Evolutionary conservation across 2,888 invertebrate species (phyloP), one percentile per base, ranked within the genome.

Genomic region (Agrilus cyanescens): DNA sequence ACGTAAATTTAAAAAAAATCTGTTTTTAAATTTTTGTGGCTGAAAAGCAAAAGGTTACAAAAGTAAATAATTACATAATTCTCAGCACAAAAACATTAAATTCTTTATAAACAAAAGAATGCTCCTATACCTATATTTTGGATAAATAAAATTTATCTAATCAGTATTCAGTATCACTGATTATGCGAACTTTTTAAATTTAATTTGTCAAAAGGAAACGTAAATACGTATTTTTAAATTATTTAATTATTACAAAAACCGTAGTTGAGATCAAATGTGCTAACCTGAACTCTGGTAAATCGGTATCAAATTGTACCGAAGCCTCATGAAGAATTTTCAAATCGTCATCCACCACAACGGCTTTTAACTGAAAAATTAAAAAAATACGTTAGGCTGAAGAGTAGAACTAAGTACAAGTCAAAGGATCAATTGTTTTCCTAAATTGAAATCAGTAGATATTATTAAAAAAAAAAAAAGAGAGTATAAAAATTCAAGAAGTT

Each of bases 251-350:
- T 20, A 3, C n/a, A n/a, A n/a, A n/a, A n/a, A n/a, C n/a, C n/a
- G n/a, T 31, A 8, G 12, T 38, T 29, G 12, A 6, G 4, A 12
- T 31, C 8, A 12, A 39, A 8, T 37, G 33, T 37, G 45, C 52
- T 51, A 66, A 87, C 88, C 83, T 78, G 66, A 87, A 96, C 67
- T 95, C 93, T n/a, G 94, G 91, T 15, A 96, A 70, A 61, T 94
- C 93, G 49, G 76, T 78, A 67, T 95, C 94, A 69, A 93, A 96
- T 53, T 86, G 84, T 0, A 96, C 90, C 48, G 79, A 76, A 12
- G 83, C 84, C 58, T 89, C 82, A 57, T 85, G 79, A 8, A 86
- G 67, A 12, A 88, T 74, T 53, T 78, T 69, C 56, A 89, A 74
- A 35, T 79, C 70, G 48, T 84, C 78, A 61, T 82, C 76, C 8